Base-by-base conservation (phyloP, 2,888 invertebrate genomes). In the Panzeria rudis region DNA sequence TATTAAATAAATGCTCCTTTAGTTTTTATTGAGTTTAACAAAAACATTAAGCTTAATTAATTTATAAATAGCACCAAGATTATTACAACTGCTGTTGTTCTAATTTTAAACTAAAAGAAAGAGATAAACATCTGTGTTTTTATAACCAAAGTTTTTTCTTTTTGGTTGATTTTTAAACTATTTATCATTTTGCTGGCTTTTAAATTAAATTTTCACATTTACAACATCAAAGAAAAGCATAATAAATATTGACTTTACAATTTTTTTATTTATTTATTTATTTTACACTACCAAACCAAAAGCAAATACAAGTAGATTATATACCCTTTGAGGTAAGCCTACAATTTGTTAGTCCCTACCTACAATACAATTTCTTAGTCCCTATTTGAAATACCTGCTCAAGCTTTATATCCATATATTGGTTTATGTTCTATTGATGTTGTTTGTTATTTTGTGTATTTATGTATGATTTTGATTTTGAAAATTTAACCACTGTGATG, bases 301-400 rank as follows among this genome's bases (percentile, higher is more conserved):
- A 95, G 95, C 95, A 94, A 94, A 94, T 94, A 93, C 94, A 95
- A 94, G 94, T 95, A 93, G 94, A 94, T 92, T 94, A 94, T 91
- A 88, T 94, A 88, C 87, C 87, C 86, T 91, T 92, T 50, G 91
- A 92, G 92, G 92, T 92, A 92, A 92, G 92, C 90, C 83, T 82
- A 78, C 66, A 17, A 54, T 81, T 76, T 80, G 1, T 59, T 61
- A 38, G 35, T 1, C 23, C 50, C 52, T 25, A 17, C 90, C 83
- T 82, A 78, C 75, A 15, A 59, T 75, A 84, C 66, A 17, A 54
- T 81, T 76, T 80, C 1, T 59, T 61, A 38, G 35, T 1, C 23
- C 50, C 52, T 25, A 17, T 15, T 23, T 56, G 17, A 25, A 47
- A 47, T 4, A 8, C 52, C 79, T 5, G 29, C 13, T 56, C 13